Base-by-base conservation (phyloP, 2,888 invertebrate genomes). In the Hydroisotoma schaefferi region DNA sequence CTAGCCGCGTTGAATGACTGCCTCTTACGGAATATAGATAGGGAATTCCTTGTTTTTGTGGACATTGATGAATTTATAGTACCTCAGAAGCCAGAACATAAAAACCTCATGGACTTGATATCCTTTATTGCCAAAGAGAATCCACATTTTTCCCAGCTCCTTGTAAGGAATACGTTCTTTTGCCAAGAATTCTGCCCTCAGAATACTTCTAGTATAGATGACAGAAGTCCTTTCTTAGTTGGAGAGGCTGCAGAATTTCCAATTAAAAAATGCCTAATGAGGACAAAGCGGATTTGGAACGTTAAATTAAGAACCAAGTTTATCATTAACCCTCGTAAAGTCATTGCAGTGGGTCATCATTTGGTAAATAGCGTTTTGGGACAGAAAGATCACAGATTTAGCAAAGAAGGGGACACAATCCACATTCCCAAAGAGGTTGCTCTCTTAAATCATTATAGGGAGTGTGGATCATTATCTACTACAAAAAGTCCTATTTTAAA, bases 1-100 rank as follows among this genome's bases (percentile, higher is more conserved):
- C 51, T 94, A 76, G 92, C 93, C 0, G 91, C 94, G 3, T 84
- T 94, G 71, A 94, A 94, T 78, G 94, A 94, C 80, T 94, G 94
- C 76, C 82, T 94, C 20, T 94, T 94, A 78, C 83, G 92, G 73
- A 89, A 87, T 62, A 93, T 93, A 91, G 87, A 89, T 71, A 79
- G 80, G 57, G 89, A 86, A 71, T 86, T 87, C 65, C 89, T 90
- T 79, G 80, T 92, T 60, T 83, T 91, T 15, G 85, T 94, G 55
- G 94, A 94, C 76, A 82, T 93, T 68, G 94, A 94, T 75, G 94
- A 94, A 78, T 87, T 87, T 75, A 88, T 94, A 71, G 81, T 94
- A 8, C 72, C 68, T 12, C 63, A 61, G 28, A 37, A 4, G 28
- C 5, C 5, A 12, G 10, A 27, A 10, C 49, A 27, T 10, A 27